Conservation (phyloP, 2,888 invertebrate species). For the Parnassius mnemosyne region DNA sequence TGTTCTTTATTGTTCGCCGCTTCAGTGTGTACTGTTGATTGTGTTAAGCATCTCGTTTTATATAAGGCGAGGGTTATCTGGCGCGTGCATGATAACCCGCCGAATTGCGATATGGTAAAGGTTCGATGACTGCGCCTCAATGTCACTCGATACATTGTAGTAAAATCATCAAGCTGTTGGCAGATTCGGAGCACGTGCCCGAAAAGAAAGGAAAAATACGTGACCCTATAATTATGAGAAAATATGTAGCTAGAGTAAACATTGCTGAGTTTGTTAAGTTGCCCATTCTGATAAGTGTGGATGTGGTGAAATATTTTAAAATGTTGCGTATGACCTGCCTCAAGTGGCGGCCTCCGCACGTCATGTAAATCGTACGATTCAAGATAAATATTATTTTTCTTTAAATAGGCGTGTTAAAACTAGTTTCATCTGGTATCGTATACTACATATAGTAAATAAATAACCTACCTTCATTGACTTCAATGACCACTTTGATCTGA, state of each 20-base stretch:
- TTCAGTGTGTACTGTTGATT: conserved; percentile 58
- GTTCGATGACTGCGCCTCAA: conserved; percentile 76
- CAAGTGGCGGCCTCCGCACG: conserved; percentile 14
- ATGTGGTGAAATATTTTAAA: background rate
- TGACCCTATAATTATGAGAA: too few relatives aligned
- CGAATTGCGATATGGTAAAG: conserved; percentile 53
- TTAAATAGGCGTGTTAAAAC: background rate
- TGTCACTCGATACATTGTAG: conserved; percentile 67
- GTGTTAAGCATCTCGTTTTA: conserved; percentile 46
- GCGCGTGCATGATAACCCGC: conserved; percentile 73
- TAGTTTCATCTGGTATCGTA: conserved; percentile 12
- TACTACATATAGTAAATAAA: background rate
- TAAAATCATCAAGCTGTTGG: conserved; percentile 61
- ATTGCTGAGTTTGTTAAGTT: too few relatives aligned
- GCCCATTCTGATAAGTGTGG: background rate
- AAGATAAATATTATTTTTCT: background rate
- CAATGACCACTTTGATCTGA: too few relatives aligned
- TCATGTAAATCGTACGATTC: background rate
- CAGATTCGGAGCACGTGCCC: conserved; percentile 14
- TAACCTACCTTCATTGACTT: too few relatives aligned
- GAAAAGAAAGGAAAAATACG: background rate
- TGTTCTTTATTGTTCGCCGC: conserved; percentile 45
- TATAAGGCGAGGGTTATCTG: conserved; percentile 69
- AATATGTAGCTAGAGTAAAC: too few relatives aligned
- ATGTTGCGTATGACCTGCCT: conserved; percentile 26